Percentiles rank a stretch among this genome's conserved stretches.
Evolutionary conservation across 2,888 invertebrate genomes (phyloP).

Genomic region (Bugula neritina): DNA sequence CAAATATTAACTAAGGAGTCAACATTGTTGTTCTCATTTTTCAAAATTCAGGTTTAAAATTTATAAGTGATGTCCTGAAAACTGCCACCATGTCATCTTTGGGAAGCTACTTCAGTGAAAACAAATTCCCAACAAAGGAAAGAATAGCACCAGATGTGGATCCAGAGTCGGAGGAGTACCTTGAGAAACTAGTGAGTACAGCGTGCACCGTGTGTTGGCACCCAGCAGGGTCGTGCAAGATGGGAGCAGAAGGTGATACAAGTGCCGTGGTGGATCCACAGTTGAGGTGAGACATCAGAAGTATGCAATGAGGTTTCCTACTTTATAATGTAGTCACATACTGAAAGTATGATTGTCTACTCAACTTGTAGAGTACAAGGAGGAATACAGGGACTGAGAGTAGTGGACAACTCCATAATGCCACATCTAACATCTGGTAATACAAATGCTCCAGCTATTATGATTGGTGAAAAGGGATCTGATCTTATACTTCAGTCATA

Average conservation of each 20-base stretch:
- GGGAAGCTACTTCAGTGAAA: constrained; percentile 32
- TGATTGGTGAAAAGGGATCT: constrained; percentile 83
- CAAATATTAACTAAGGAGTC: no score
- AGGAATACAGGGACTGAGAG: constrained; percentile 65
- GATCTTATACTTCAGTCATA: constrained; percentile 63
- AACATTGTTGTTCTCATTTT: no score
- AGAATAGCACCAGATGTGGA: constrained; percentile 31
- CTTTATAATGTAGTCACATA: no score
- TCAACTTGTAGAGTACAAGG: constrained; percentile 56
- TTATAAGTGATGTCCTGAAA: constrained; percentile 32
- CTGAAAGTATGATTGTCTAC: no score
- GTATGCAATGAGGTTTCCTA: no score
- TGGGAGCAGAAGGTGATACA: constrained; percentile 57
- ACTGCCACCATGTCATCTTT: constrained; percentile 35
- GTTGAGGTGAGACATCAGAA: constrained; percentile 40
- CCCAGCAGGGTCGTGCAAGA: constrained; percentile 68
- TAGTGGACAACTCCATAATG: constrained; percentile 83
- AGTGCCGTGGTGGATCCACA: constrained; percentile 64
- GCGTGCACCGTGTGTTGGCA: constrained; percentile 63
- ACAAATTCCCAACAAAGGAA: constrained; percentile 35
- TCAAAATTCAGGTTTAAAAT: constrained; percentile 34
- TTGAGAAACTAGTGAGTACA: constrained; percentile 39
- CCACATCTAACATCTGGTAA: constrained; percentile 82
- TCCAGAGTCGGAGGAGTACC: constrained; percentile 35
- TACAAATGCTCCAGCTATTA: constrained; percentile 83